These are phyloP conservation scores for Toxotes lorentzi DNA, from an alignment of 2,797 vertebrate species.

Conservation along the genomic window DNA sequence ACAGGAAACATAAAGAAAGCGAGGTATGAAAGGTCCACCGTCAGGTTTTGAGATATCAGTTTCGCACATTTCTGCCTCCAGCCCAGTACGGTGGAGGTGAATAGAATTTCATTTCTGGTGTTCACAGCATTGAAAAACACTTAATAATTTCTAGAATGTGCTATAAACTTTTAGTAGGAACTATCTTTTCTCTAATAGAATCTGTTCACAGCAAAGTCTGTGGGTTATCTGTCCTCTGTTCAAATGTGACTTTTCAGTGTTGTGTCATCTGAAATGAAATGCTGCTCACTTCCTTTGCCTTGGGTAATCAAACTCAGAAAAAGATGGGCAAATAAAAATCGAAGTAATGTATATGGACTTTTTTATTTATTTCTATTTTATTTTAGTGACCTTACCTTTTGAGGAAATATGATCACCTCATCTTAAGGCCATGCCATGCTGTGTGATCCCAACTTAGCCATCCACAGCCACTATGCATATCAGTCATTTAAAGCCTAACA, in stretches of 20 bases:
- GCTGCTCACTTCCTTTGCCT: not conserved
- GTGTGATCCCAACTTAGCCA: not conserved
- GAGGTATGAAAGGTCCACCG: not conserved
- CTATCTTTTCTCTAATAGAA: not conserved
- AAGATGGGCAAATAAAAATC: not conserved
- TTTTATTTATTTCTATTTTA: not conserved
- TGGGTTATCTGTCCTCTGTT: not conserved
- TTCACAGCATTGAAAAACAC: not conserved
- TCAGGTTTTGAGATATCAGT: not conserved
- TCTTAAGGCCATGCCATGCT: not conserved
- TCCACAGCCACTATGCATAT: not conserved
- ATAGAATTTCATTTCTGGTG: not conserved
- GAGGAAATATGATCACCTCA: not conserved
- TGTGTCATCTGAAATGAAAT: not conserved
- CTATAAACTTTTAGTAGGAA: not conserved
- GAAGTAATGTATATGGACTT: not conserved
- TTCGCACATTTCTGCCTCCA: too few relatives aligned
- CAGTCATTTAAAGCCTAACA: conserved; percentile 16
- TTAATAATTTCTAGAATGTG: not conserved
- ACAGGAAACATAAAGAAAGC: not conserved
- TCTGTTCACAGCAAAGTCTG: not conserved
- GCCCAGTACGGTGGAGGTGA: not conserved
- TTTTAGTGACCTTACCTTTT: not conserved
- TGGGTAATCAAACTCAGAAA: not conserved
- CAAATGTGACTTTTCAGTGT: not conserved